Conservation (phyloP, 2,888 invertebrate genomes). For the Euproctis similis region DNA sequence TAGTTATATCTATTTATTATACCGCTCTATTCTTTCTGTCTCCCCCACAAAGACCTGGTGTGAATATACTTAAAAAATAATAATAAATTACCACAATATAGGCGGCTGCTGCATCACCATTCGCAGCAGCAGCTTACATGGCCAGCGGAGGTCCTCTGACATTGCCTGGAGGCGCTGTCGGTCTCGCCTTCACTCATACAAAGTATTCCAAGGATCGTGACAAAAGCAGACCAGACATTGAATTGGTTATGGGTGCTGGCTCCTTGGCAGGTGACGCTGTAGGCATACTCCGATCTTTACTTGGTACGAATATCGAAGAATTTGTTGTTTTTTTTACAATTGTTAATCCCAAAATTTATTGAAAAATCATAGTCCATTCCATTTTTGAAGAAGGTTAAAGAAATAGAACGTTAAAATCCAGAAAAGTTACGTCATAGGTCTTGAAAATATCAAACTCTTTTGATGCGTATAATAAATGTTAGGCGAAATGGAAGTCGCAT, state of each 20-base stretch:
- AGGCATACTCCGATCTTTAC: slow-evolving; percentile 78
- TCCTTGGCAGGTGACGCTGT: slow-evolving; percentile 84
- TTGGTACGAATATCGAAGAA: too few species aligned
- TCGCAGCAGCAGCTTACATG: slow-evolving; percentile 78
- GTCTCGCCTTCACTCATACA: slow-evolving; percentile 83
- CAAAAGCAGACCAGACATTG: slow-evolving; percentile 86
- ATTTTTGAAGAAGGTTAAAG: too few species aligned
- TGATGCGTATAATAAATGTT: too few species aligned
- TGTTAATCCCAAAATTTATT: too few species aligned
- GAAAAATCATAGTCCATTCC: too few species aligned
- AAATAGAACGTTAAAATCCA: too few species aligned
- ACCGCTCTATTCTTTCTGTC: background rate
- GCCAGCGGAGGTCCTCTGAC: slow-evolving; percentile 83
- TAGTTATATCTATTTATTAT: too few species aligned
- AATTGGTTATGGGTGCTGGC: slow-evolving; percentile 86
- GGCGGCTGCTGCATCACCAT: slow-evolving; percentile 63
- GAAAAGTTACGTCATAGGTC: too few species aligned
- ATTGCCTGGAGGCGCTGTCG: slow-evolving; percentile 86
- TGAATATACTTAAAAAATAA: too few species aligned
- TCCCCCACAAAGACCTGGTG: background rate
- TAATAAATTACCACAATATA: slow-evolving; percentile 12
- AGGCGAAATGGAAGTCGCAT: too few species aligned
- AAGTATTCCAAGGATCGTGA: slow-evolving; percentile 75
- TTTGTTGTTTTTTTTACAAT: too few species aligned
- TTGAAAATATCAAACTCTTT: too few species aligned